Base-by-base conservation (phyloP, 2,888 invertebrate species). In the Ornithoptera priamus region DNA sequence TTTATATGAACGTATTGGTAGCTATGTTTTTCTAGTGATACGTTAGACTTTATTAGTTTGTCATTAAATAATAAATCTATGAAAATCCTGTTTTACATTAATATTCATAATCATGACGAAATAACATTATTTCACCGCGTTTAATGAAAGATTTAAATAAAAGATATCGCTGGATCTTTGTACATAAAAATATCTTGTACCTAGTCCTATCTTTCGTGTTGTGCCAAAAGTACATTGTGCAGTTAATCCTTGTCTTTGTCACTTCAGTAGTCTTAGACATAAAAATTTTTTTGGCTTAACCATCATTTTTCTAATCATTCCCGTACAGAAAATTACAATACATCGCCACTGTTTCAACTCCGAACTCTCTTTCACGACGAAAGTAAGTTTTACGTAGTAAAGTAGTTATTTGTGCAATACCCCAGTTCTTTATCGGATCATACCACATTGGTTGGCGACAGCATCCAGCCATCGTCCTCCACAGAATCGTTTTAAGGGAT, bases 131-230 rank as follows among this genome's bases (percentile, higher is more conserved):
- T 8, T 10, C 10, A 39, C 39, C 6, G 10, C 5, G 5, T 10
- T 8, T 39, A 39, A 59, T 30, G 24, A 59, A 17, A 59, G 36
- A 30, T 65, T 65, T 46, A 65, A 46, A 22, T 65, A 59, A 59
- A 20, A 46, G 50, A 60, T 30, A 66, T 18, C 18, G 30, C 59
- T 30, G 4, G 59, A 65, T 59, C 22, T 65, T 7, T 65, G 39
- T 61, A 61, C 42, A 61, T 65, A 24, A 53, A 61, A 61, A 53
- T 50, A 60, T 61, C 60, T 61, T 56, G 60, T n/a, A 50, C 39
- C 8, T 39, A 39, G 20, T 67, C 22, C 22, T 8, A 61, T 56
- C 53, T 53, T 67, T 61, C 61, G 67, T 61, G 12, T 30, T 53
- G 7, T 61, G 61, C 61, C 67, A 67, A 61, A 22, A 39, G 39